These are phyloP conservation scores for Aviceda subcristata DNA, from an alignment of 2,113 vertebrate species.

Conservation along the genomic window DNA sequence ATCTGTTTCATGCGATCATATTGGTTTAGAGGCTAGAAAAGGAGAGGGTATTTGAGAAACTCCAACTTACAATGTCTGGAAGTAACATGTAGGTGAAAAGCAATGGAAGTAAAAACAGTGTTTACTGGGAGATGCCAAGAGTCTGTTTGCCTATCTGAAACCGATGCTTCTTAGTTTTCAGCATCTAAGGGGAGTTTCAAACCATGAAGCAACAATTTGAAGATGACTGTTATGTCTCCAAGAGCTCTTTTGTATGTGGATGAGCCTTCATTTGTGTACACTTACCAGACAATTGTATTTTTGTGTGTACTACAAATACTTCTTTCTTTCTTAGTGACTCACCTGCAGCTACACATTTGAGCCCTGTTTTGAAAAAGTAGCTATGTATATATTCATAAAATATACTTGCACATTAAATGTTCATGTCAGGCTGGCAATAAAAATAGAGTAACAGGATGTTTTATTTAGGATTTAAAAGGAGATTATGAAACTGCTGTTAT, in stretches of 20 bases:
- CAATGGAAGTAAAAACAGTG: not conserved
- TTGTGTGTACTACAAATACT: not conserved
- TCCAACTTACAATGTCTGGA: not conserved
- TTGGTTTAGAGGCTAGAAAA: not conserved
- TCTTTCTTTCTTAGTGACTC: not conserved
- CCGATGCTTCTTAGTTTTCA: not conserved
- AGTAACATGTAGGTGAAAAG: not conserved
- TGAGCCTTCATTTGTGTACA: not conserved
- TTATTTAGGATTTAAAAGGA: not conserved
- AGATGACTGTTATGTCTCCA: not conserved
- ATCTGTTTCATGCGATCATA: not conserved
- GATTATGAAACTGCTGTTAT: not conserved
- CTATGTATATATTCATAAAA: not conserved
- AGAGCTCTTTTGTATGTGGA: not conserved
- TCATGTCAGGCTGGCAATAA: not conserved
- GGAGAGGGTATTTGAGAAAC: not conserved
- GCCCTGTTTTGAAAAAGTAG: not conserved
- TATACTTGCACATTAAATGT: not conserved
- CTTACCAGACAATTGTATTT: not conserved
- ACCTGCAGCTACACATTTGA: not conserved
- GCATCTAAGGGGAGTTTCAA: not conserved
- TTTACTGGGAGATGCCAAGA: not conserved
- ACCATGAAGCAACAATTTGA: not conserved
- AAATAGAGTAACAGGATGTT: not conserved
- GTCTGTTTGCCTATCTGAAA: not conserved